Base-by-base conservation (phyloP, 2,797 vertebrate genomes). In the Xiphophorus birchmanni region DNA sequence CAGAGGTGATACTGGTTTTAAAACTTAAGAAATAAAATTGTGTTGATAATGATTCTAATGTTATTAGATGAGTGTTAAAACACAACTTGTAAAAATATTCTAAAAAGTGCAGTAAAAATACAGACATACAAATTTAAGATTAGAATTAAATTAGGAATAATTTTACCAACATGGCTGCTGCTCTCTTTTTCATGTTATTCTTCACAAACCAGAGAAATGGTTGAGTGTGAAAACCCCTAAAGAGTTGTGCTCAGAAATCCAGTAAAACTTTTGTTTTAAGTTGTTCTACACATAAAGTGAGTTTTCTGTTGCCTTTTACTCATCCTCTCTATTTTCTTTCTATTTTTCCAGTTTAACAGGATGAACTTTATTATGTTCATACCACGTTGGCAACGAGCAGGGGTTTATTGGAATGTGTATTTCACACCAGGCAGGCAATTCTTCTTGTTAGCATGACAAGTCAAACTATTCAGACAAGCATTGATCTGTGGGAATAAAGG, bases 361-460 rank as follows among this genome's bases (percentile, higher is more conserved):
- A 73, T 48, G 21, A 69, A 48, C 44, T 18, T 35, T 11, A 4
- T 76, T 72, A 52, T 83, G 26, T 80, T 29, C 45, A 72, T n/a
- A 44, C 0, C 65, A 47, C 35, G 32, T 40, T 9, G 74, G 65
- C 32, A 72, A 81, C 21, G 10, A 29, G 73, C 76, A 77, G 50
- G 7, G 32, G 56, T 60, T 75, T 76, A 82, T 74, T 60, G 73
- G 83, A 79, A 82, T 29, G 0, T 71, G 73, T 15, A 45, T 45
- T 60, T 29, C 56, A 58, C 26, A 40, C 13, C 52, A 50, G 74
- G 63, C 45, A 74, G 42, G 67, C 69, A 15, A 65, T 71, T 47
- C 78, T 44, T 47, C 29, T 47, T 35, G n/a, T 40, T 42, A 77
- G 77, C 72, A 80, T 63, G 56, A 63, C 74, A 80, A 32, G 32